Base-by-base conservation (phyloP, 2,888 invertebrate species). In the Esperia sulphurella region DNA sequence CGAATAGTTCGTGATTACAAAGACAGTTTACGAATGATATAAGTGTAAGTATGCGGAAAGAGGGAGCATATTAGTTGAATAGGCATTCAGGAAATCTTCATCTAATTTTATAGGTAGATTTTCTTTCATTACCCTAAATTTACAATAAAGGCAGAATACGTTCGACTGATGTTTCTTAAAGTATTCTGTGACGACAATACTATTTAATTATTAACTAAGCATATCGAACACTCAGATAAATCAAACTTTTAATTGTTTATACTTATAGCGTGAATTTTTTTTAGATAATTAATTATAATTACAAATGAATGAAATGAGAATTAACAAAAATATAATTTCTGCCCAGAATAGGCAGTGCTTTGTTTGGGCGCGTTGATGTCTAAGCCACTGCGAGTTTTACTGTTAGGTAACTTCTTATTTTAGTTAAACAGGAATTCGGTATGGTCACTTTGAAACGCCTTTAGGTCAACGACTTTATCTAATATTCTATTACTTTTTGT, bases 291-390 rank as follows among this genome's bases (percentile, higher is more conserved):
- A 35, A 10, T 9, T n/a, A 35, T 6, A 35, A n/a, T n/a, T n/a
- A 35, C n/a, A 35, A 35, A 35, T 35, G 6, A 35, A n/a, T n/a
- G 8, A 33, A 9, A 33, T 9, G 3, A 8, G 3, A 33, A 33
- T 33, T 9, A 8, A 9, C 8, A 33, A 33, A 33, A 35, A 35
- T 35, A 35, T 3, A 35, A 35, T 6, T 35, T n/a, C 6, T n/a
- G 6, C 6, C 9, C 41, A 44, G 48, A 48, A 48, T 50, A 50
- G n/a, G 35, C 14, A 30, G 21, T 2, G 35, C 14, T 28, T 42
- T 21, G 33, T 7, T 8, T 64, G 61, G 68, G 69, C 71, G 61
- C 69, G 74, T 68, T 72, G 83, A 81, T 79, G 82, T 77, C 82
- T 78, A 74, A 78, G 71, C 75, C 72, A 65, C 58, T 54, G 48